A percentile compares a stretch with the other conserved stretches of the same genome.
phyloP scores from a whole-genome alignment of 30 jellyfish, hydroid and myxozoan genomes.

The Cassiopea xamachana region DNA sequence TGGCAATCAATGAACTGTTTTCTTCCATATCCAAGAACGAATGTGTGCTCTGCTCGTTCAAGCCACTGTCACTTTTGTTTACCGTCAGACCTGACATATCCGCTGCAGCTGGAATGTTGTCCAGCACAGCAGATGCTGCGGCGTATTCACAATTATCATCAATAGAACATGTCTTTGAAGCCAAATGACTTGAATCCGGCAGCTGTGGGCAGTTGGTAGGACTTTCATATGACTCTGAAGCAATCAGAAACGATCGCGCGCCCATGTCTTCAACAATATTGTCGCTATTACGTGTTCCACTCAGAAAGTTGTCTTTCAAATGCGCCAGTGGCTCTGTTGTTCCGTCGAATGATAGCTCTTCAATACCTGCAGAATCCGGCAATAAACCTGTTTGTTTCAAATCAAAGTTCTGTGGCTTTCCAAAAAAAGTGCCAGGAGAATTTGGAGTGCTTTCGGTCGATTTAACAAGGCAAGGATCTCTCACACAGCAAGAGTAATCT shows the following conservation, averaged over 20 bases:
- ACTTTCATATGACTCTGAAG: not conserved
- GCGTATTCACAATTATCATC: not conserved
- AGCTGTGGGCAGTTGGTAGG: not conserved
- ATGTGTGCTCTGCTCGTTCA: not conserved
- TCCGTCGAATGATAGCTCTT: not conserved
- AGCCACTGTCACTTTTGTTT: not conserved
- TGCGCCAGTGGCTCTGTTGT: not conserved
- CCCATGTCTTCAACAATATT: not conserved
- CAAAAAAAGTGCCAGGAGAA: not conserved
- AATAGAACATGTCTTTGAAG: not conserved
- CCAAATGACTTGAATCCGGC: not conserved
- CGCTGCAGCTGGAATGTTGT: not conserved
- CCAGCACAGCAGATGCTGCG: not conserved
- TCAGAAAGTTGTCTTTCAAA: too few species aligned
- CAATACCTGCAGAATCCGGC: not conserved
- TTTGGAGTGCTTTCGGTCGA: conserved; percentile 53
- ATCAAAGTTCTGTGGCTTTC: not conserved
- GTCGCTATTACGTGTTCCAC: too few species aligned
- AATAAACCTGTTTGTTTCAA: not conserved
- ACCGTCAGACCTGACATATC: not conserved
- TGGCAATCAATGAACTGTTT: conserved; percentile 38
- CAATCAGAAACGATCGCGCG: not conserved
- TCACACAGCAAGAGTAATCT: conserved; percentile 5
- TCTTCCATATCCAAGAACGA: not conserved
- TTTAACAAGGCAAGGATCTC: conserved; percentile 7